These are phyloP conservation scores for Trichogramma pretiosum DNA, from an alignment of 1,140 invertebrate species.

Conservation along the genomic window DNA sequence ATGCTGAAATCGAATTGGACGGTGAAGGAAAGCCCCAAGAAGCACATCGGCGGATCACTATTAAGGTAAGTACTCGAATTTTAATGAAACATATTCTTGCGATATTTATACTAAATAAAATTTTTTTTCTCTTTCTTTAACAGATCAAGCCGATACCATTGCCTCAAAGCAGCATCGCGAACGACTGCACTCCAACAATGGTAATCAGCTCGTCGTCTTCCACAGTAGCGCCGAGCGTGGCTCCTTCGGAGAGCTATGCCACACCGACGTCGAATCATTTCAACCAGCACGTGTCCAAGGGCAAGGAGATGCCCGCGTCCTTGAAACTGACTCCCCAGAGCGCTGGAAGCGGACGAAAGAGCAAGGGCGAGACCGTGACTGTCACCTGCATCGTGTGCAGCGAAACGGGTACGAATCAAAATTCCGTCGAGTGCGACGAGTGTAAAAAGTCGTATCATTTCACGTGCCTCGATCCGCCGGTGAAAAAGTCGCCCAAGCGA, in stretches of 20 bases:
- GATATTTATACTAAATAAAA: too few relatives aligned
- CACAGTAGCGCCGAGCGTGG: constrained; percentile 47
- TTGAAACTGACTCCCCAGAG: constrained; percentile 11
- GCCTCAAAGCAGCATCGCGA: constrained; percentile 58
- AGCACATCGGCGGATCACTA: constrained; percentile 63
- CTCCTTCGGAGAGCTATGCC: constrained; percentile 14
- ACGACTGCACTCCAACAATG: constrained; percentile 55
- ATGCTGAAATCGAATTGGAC: constrained; percentile 55
- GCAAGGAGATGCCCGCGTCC: constrained; percentile 1
- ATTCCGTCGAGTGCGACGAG: constrained; percentile 81
- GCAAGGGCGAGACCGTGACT: constrained; percentile 41
- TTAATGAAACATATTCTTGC: constrained; percentile 3
- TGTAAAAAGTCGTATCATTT: constrained; percentile 87
- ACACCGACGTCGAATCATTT: not conserved
- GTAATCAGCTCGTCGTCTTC: constrained; percentile 63
- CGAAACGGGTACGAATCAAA: constrained; percentile 50
- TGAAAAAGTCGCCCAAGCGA: constrained; percentile 87
- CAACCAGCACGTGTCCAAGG: not conserved
- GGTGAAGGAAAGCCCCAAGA: constrained; percentile 43
- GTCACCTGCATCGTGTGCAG: constrained; percentile 59
- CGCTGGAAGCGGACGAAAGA: constrained; percentile 28
- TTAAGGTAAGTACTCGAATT: constrained; percentile 52
- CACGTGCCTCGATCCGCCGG: constrained; percentile 80
- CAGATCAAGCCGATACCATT: constrained; percentile 74
- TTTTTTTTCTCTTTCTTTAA: constrained; percentile 18